phyloP scores from a whole-genome alignment of 2,888 invertebrate genomes.

The Lottia scabra region DNA sequence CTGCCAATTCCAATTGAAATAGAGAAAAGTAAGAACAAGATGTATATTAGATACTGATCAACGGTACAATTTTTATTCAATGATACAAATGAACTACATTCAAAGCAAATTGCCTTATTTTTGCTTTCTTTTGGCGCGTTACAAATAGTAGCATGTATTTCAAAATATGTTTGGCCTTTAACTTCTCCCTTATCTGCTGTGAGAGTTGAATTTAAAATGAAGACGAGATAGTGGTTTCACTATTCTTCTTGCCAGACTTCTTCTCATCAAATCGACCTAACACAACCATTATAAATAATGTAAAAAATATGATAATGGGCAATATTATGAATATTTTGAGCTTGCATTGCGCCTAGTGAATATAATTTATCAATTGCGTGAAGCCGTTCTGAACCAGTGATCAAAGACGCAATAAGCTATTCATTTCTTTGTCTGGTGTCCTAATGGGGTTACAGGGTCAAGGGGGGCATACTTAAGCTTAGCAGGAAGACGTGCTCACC shows the following conservation, averaged over 20 bases:
- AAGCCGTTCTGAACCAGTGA: slow-evolving; percentile 4
- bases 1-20: too few species aligned
- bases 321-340: slow-evolving; percentile 3
- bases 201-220: background rate
- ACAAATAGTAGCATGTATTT: background rate
- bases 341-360: background rate
- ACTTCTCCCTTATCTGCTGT: background rate
- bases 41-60: too few species aligned
- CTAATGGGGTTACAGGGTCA: background rate
- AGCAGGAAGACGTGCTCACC: slow-evolving; percentile 4
- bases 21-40: too few species aligned
- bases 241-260: slow-evolving; percentile 5
- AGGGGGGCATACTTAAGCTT: slow-evolving; percentile 3
- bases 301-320: slow-evolving; percentile 4
- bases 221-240: background rate
- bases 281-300: background rate
- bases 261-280: background rate
- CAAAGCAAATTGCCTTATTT: too few species aligned
- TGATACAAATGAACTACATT: too few species aligned
- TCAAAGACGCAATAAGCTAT: slow-evolving; percentile 5
- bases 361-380: slow-evolving; percentile 4
- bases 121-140: too few species aligned
- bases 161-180: background rate
- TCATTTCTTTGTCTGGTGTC: background rate
- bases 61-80: too few species aligned